These are phyloP conservation scores for Galago senegalensis DNA, from an alignment of 2,797 vertebrate genomes.

Conservation along the genomic window DNA sequence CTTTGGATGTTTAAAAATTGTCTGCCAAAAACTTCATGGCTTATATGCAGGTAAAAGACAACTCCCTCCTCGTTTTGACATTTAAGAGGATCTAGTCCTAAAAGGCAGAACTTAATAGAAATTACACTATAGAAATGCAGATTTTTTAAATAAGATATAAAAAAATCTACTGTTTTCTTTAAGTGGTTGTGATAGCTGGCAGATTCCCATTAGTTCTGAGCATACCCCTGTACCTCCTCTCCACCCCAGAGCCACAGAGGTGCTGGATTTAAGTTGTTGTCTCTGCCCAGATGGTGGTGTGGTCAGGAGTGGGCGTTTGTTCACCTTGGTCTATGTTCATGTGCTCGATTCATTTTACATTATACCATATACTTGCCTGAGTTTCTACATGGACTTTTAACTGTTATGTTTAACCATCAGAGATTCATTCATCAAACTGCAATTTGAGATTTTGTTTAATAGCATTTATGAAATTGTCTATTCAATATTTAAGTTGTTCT, in stretches of 20 bases:
- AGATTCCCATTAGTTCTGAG: background rate
- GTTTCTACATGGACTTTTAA: background rate
- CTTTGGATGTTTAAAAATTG: slow-evolving; percentile 52
- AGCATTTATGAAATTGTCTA: background rate
- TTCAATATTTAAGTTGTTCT: background rate
- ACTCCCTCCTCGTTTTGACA: slow-evolving; percentile 7
- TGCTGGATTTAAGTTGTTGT: background rate
- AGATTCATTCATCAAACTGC: background rate
- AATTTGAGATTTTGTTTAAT: background rate
- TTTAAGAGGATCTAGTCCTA: slow-evolving; percentile 29
- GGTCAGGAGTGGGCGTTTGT: rapidly evolving
- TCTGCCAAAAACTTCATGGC: background rate
- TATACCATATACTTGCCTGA: rapidly evolving
- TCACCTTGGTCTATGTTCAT: background rate
- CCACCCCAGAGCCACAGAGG: rapidly evolving
- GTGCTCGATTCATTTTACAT: rapidly evolving
- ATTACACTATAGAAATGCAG: background rate
- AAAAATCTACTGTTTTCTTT: background rate
- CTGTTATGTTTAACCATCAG: rapidly evolving
- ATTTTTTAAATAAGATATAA: background rate
- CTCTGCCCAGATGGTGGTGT: rapidly evolving
- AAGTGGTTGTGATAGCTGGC: background rate
- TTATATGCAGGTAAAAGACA: slow-evolving; percentile 29
- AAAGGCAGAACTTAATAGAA: background rate
- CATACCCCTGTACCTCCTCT: rapidly evolving